phyloP scores from a whole-genome alignment of 2,888 invertebrate genomes.

The Pterostichus niger region DNA sequence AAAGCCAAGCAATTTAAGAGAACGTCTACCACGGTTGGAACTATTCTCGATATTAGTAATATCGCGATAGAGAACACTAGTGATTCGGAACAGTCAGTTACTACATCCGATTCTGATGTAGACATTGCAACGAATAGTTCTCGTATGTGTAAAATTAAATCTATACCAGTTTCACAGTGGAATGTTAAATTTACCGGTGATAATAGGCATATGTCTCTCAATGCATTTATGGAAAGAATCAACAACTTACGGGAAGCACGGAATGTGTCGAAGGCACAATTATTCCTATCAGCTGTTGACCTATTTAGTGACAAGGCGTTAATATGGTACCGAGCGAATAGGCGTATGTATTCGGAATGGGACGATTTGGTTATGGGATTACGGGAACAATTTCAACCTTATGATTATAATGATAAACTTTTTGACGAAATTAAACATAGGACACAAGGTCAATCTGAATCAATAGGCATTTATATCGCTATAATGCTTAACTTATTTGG shows the following conservation, averaged over 20 bases:
- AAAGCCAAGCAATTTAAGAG: background rate
- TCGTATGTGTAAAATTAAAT: no score
- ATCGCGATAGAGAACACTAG: no score
- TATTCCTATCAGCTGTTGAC: background rate
- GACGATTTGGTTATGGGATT: constrained; percentile 16
- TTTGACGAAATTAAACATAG: constrained; percentile 39
- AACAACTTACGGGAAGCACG: background rate
- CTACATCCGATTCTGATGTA: no score
- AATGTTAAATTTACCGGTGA: background rate
- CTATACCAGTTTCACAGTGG: constrained; percentile 2
- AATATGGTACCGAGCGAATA: constrained; percentile 35
- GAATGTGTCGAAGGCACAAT: background rate
- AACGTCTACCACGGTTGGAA: background rate
- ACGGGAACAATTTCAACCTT: background rate
- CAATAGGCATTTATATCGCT: constrained; percentile 20
- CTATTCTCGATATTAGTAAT: no score
- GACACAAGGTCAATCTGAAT: constrained; percentile 24
- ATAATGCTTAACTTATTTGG: background rate
- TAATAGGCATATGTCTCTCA: background rate
- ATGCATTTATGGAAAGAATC: background rate
- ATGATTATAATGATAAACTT: constrained; percentile 25
- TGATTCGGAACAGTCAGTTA: no score
- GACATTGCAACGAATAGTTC: no score
- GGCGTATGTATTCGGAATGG: background rate
- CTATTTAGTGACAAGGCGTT: constrained; percentile 16